A percentile compares a stretch with the other conserved stretches of the same genome.
Evolutionary conservation across 2,888 invertebrate genomes (phyloP).

Genomic region (Branchipolynoe longqiensis): DNA sequence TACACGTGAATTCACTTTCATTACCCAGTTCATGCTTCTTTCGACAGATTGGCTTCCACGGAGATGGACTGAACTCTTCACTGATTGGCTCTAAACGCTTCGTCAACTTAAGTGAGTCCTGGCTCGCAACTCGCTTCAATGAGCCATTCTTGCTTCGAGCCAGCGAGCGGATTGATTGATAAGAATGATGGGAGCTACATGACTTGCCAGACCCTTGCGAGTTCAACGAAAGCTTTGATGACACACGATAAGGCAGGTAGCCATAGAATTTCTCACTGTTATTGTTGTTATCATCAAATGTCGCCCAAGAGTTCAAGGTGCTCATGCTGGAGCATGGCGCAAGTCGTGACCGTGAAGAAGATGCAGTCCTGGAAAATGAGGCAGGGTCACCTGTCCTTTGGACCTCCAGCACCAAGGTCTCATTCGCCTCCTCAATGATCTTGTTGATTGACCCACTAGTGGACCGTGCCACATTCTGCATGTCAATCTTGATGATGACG

Average conservation of each 20-base stretch:
- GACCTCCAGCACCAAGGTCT: constrained; percentile 40
- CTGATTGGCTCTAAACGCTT: constrained; percentile 37
- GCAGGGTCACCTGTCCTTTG: background rate
- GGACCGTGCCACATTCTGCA: constrained; percentile 79
- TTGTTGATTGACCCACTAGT: constrained; percentile 79
- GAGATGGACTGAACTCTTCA: constrained; percentile 19
- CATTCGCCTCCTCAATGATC: constrained; percentile 69
- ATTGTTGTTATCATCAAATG: constrained; percentile 45
- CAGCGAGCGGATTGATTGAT: constrained; percentile 25
- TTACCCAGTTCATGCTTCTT: background rate
- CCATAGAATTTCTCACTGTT: background rate
- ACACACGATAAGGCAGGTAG: background rate
- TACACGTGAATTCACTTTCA: constrained; percentile 35
- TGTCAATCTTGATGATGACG: constrained; percentile 78
- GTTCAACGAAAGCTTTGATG: background rate
- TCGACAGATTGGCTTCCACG: background rate
- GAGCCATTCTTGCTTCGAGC: background rate
- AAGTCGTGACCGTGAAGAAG: constrained; percentile 46
- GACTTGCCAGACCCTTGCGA: background rate
- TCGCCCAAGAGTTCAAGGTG: constrained; percentile 61
- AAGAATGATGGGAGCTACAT: constrained; percentile 8
- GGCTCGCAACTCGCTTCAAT: constrained; percentile 18
- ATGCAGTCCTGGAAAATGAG: constrained; percentile 32
- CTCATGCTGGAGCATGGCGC: constrained; percentile 61
- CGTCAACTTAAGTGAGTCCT: background rate